Base-by-base conservation (phyloP, 2,797 vertebrate species). In the Cyprinella venusta region DNA sequence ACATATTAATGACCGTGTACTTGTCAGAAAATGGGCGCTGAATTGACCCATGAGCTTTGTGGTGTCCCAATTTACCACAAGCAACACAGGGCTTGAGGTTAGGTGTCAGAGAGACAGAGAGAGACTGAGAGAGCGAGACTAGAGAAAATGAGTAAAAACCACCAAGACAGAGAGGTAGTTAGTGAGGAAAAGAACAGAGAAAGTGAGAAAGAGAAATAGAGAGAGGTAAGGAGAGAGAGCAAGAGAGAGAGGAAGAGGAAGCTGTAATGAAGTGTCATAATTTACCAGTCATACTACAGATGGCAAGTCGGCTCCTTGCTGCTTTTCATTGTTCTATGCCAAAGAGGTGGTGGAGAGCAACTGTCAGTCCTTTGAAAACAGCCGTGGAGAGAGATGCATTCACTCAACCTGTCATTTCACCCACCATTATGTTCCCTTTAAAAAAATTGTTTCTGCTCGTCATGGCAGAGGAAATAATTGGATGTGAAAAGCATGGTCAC, bases 181-280 rank as follows among this genome's bases (percentile, higher is more conserved):
- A 69, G 24, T 19, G 26, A 30, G 38, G n/a, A 24, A 74, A 65
- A 42, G 36, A 33, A 42, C 4, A 50, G 48, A 40, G 24, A 45
- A 48, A 36, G 26, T 5, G 48, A 12, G 40, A 75, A 70, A 40
- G 24, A 38, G 15, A 50, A 30, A 64, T 1, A 61, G 15, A 74
- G 33, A 70, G 56, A 61, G 59, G 26, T 33, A 38, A 52, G 4
- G 65, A 38, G 42, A 30, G 26, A 30, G 26, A 30, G 26, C 1
- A 2, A 67, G 56, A 15, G 45, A 33, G 40, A 78, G 42, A 86
- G 64, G 63, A 18, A 59, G 72, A 63, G 26, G 59, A 82, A 59
- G 68, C 78, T 84, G 86, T 84, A 80, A 88, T 77, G 82, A 88
- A 86, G 77, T 82, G 83, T 86, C 84, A 88, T 85, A 85, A 85